Conservation (phyloP, 2,797 vertebrate genomes). For the Cyclura pinguis region DNA sequence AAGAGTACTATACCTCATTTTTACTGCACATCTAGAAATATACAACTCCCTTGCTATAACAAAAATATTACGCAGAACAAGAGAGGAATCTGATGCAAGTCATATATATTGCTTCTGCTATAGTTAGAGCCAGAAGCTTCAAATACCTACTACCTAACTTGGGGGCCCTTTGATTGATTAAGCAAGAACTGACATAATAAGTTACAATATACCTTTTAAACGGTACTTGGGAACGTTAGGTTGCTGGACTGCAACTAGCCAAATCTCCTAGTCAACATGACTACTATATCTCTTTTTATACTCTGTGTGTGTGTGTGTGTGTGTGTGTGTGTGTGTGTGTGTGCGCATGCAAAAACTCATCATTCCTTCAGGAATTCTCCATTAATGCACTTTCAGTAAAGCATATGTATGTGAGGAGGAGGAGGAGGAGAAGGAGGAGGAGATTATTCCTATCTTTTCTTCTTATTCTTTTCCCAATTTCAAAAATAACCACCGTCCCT, state of each 20-base stretch:
- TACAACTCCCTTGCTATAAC: not conserved
- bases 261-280: too few relatives aligned
- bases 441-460: too few relatives aligned
- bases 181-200: not conserved
- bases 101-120: not conserved
- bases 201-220: not conserved
- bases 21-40: slow-evolving; percentile 7
- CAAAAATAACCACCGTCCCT: too few relatives aligned
- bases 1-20: not conserved
- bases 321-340: too few relatives aligned
- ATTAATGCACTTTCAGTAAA: not conserved
- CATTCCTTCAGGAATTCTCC: not conserved
- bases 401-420: too few relatives aligned
- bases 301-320: too few relatives aligned
- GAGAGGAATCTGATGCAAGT: not conserved
- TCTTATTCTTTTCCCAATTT: too few relatives aligned
- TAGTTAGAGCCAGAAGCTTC: not conserved
- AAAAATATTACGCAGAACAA: slow-evolving; percentile 1
- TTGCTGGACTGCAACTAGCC: too few relatives aligned
- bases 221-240: too few relatives aligned
- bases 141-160: not conserved
- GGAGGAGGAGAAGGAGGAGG: too few relatives aligned
- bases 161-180: not conserved
- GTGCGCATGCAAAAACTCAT: not conserved
- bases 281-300: not conserved